Evolutionary conservation across 1,140 invertebrate species (phyloP), one percentile per base, ranked within the genome.

Genomic region (Ericerus pela): DNA sequence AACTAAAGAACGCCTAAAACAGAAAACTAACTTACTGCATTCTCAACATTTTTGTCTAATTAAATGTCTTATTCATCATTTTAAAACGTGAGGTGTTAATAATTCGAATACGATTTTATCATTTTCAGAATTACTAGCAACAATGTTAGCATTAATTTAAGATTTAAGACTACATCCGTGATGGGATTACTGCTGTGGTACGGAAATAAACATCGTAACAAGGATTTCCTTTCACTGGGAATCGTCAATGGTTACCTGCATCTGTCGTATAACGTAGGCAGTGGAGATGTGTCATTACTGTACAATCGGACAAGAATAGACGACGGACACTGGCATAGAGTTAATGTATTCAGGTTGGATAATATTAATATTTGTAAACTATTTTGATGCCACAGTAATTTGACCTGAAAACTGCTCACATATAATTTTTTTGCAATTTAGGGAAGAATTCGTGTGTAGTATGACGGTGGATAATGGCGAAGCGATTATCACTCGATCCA

Each of bases 281-380:
- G 84, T 64, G 81, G 85, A 57, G 84, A 88, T 63, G 79, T 84
- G 2, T 73, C 79, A 31, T 80, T 95, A 14, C 75, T 80, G 56
- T 89, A 89, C 61, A 95, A 95, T 72, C 75, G 77, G 59, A 85
- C 86, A n/a, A 80, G 78, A 68, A 78, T 95, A 28, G 85, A 91
- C 69, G 89, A 96, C 70, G 89, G 89, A 53, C 74, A 88, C 33
- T 96, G 91, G 91, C 91, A 96, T 70, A 76, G 84, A 58, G 78
- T 94, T 24, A 77, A 82, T 69, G 84, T 86, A 27, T 80, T 87
- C 28, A 88, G 91, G 91, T 94, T 73, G 69, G 64, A 47, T 16
- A 24, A 27, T 51, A 16, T 18, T 20, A 20, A 30, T n/a, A 26
- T 51, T 20, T 37, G 8, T 38, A 6, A 38, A 52, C 51, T 47